Percentiles rank a stretch among this genome's conserved stretches.
Evolutionary conservation across 2,888 invertebrate genomes (phyloP).

Genomic region (Byasa hedistus): DNA sequence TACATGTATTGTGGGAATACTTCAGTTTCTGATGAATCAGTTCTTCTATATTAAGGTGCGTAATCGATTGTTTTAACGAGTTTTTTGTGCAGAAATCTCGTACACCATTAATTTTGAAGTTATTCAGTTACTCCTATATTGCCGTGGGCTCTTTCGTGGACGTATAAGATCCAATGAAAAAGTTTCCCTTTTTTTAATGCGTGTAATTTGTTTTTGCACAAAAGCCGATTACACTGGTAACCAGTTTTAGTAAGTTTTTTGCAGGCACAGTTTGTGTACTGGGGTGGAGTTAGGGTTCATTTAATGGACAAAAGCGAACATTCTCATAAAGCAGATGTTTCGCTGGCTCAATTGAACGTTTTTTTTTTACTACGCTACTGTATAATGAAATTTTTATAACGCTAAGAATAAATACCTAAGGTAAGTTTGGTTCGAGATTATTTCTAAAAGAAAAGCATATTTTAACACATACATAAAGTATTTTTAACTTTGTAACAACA

Average conservation of each 20-base stretch:
- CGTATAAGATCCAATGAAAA: constrained; percentile 20
- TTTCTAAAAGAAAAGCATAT: not conserved
- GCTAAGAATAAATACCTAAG: too few species aligned
- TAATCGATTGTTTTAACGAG: constrained; percentile 5
- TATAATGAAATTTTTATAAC: constrained; percentile 4
- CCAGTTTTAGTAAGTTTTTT: constrained; percentile 23
- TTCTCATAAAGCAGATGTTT: constrained; percentile 16
- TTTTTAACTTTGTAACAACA: too few species aligned
- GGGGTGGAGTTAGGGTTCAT: constrained; percentile 1
- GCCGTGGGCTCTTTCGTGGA: not conserved
- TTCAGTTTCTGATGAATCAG: not conserved
- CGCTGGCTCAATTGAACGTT: not conserved
- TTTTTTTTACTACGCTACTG: not conserved
- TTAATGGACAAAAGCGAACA: constrained; percentile 6
- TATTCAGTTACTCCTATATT: not conserved
- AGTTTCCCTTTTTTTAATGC: constrained; percentile 17
- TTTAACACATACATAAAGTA: too few species aligned
- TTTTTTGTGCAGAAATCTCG: constrained; percentile 12
- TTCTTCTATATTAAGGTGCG: not conserved
- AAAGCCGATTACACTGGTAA: constrained; percentile 14
- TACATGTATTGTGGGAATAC: not conserved
- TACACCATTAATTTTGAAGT: not conserved
- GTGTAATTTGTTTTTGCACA: constrained; percentile 24
- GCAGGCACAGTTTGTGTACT: constrained; percentile 7
- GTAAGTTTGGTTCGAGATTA: not conserved